These are phyloP conservation scores for Mactra quadrangularis DNA, from an alignment of 1,140 invertebrate species.

Conservation along the genomic window DNA sequence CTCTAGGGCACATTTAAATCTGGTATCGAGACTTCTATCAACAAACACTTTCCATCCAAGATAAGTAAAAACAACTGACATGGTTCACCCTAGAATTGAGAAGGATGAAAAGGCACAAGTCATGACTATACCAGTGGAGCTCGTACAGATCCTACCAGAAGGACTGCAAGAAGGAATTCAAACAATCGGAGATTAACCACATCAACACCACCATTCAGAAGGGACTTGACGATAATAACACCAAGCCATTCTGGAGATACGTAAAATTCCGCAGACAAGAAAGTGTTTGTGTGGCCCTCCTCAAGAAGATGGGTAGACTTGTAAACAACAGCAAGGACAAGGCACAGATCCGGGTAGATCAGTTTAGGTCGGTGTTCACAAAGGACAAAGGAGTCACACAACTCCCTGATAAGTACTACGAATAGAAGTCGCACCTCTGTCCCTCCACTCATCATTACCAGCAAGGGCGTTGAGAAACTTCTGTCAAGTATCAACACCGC, in stretches of 20 bases:
- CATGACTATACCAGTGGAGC: constrained; percentile 29
- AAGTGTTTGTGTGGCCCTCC: constrained; percentile 41
- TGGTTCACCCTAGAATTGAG: constrained; percentile 4
- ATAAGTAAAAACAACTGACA: constrained; percentile 2
- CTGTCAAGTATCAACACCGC: constrained; percentile 19
- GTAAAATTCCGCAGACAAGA: constrained; percentile 46
- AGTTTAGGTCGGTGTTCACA: constrained; percentile 23
- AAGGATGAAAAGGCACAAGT: background rate
- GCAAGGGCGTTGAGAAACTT: constrained; percentile 13
- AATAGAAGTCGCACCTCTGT: constrained; percentile 8
- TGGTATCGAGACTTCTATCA: background rate
- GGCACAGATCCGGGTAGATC: constrained; percentile 22
- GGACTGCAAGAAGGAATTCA: constrained; percentile 43
- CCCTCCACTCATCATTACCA: constrained; percentile 14
- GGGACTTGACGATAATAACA: constrained; percentile 29
- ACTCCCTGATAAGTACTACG: background rate
- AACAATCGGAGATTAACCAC: constrained; percentile 38
- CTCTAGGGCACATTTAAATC: background rate
- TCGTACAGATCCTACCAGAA: background rate
- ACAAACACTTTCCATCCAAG: constrained; percentile 17
- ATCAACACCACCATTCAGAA: constrained; percentile 44
- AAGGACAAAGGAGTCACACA: constrained; percentile 6
- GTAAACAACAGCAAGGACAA: constrained; percentile 22
- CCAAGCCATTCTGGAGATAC: no score
- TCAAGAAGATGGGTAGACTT: constrained; percentile 28